Conservation (phyloP, 2,888 invertebrate genomes). For the Mystacides longicornis region DNA sequence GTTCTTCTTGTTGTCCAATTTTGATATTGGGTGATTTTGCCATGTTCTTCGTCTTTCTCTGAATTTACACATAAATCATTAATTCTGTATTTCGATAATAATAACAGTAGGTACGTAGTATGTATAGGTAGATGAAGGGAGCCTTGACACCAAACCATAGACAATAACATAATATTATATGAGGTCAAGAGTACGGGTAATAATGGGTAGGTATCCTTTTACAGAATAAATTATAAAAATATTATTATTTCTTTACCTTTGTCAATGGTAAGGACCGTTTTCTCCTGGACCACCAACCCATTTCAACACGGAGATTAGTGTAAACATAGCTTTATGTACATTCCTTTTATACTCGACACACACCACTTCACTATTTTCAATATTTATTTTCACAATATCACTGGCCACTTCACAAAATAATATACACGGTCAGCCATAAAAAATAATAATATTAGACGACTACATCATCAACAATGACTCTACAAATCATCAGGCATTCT, state of each 20-base stretch:
- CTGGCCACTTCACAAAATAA: background rate
- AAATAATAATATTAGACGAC: background rate
- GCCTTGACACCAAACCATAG: no score
- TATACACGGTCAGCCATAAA: slow-evolving; percentile 1
- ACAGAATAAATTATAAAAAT: background rate
- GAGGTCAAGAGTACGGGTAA: no score
- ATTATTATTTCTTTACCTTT: slow-evolving; percentile 7
- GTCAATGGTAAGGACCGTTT: slow-evolving; percentile 11
- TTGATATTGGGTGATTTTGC: no score
- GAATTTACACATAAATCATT: no score
- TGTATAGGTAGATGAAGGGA: no score
- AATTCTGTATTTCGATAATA: no score
- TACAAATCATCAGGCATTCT: background rate
- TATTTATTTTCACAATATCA: background rate
- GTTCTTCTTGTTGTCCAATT: no score
- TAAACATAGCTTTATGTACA: background rate
- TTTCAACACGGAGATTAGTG: background rate
- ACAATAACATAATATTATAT: no score
- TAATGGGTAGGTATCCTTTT: no score
- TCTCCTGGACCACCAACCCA: slow-evolving; percentile 14
- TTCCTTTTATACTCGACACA: background rate
- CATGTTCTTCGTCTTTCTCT: no score
- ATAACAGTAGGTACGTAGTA: no score
- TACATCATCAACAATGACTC: background rate
- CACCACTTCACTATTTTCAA: background rate